Conservation (phyloP, 2,797 vertebrate genomes). For the Chloroceryle amazona region DNA sequence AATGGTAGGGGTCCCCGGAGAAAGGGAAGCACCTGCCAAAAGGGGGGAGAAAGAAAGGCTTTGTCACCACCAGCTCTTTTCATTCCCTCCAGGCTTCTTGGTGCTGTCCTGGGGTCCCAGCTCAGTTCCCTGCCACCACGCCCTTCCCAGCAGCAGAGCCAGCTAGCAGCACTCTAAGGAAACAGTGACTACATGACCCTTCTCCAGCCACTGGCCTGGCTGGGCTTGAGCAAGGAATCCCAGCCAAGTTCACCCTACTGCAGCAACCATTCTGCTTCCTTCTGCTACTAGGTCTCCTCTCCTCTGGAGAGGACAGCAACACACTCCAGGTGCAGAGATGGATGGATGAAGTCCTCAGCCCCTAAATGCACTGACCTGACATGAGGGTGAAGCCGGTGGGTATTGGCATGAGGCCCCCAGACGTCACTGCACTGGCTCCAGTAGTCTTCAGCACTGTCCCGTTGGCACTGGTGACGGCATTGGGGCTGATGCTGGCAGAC, state of each 20-base stretch:
- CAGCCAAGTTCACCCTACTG: neutral
- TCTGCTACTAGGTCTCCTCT: neutral
- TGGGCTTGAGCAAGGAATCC: neutral
- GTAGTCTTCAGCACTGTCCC: conserved; percentile 95
- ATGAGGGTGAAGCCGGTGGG: conserved; percentile 96
- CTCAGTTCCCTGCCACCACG: conserved; percentile 12
- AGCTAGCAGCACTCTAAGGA: neutral
- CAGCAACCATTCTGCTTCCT: neutral
- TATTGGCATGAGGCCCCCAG: conserved; percentile 94
- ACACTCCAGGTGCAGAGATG: rapidly evolving
- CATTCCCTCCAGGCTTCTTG: conserved; percentile 30
- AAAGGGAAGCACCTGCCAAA: conserved; percentile 85
- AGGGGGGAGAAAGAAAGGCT: conserved; percentile 64
- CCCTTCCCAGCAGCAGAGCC: conserved; percentile 43
- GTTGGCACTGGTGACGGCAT: conserved; percentile 89
- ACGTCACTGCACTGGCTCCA: conserved; percentile 83
- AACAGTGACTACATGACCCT: neutral
- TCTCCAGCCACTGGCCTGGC: neutral
- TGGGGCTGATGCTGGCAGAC: conserved; percentile 88
- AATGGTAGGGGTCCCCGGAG: conserved; percentile 85
- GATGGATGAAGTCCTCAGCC: neutral
- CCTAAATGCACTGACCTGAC: conserved; percentile 86
- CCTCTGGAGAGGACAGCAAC: neutral
- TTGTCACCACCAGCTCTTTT: conserved; percentile 39
- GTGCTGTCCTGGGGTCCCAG: conserved; percentile 26